Percentiles rank a stretch among this genome's conserved stretches.
Conservation (phyloP, 1,140 invertebrate genomes). For the Linepithema humile region DNA sequence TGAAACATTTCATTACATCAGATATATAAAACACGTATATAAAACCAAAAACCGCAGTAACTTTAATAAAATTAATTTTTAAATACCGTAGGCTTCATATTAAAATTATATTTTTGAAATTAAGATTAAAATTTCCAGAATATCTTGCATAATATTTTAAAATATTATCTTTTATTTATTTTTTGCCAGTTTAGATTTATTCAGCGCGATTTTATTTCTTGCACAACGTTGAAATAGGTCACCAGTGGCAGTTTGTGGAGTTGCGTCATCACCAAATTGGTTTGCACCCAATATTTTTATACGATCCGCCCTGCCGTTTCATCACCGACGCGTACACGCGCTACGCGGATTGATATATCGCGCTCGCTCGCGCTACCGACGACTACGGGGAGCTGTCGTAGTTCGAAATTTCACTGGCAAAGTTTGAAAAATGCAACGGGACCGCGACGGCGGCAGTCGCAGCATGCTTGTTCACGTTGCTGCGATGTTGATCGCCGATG, state of each 20-base stretch:
- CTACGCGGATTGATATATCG: slow-evolving; percentile 42
- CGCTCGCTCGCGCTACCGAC: not conserved
- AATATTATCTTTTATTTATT: not conserved
- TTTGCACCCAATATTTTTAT: slow-evolving; percentile 52
- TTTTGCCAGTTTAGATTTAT: not conserved
- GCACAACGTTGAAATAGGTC: slow-evolving; percentile 6
- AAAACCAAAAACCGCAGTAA: too few relatives aligned
- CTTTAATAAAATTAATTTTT: not conserved
- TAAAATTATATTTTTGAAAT: not conserved
- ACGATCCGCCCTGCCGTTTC: slow-evolving; percentile 27
- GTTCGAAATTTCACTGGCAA: slow-evolving; percentile 33
- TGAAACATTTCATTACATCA: too few relatives aligned
- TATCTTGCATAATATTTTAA: not conserved
- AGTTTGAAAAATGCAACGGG: slow-evolving; percentile 52
- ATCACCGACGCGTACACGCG: slow-evolving; percentile 1
- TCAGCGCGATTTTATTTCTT: not conserved
- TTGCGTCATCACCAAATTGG: slow-evolving; percentile 31
- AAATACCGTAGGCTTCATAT: not conserved
- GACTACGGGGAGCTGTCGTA: not conserved
- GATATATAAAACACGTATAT: too few relatives aligned
- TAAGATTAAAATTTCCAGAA: not conserved
- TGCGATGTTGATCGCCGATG: slow-evolving; percentile 57
- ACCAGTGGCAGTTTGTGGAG: slow-evolving; percentile 4
- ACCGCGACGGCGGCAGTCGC: not conserved
- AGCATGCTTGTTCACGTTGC: slow-evolving; percentile 35